Conservation (phyloP, 2,113 vertebrate species). For the Chunga burmeisteri region DNA sequence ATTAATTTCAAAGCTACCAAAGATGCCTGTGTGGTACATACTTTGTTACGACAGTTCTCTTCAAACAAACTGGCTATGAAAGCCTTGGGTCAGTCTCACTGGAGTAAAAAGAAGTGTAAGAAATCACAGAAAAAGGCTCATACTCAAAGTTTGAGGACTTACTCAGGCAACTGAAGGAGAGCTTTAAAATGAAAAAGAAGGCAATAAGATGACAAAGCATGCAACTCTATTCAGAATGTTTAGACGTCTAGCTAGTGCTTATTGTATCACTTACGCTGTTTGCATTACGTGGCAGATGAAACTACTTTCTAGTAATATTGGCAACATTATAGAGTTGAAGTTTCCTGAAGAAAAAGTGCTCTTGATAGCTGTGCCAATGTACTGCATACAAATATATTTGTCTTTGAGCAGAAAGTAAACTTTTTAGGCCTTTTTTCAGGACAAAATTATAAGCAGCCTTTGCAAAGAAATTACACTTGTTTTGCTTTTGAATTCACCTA, state of each 20-base stretch:
- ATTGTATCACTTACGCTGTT: too few species aligned
- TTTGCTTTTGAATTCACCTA: background rate
- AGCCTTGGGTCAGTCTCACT: background rate
- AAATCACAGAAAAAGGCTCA: background rate
- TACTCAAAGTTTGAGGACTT: background rate
- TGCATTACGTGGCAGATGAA: background rate
- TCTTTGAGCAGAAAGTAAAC: background rate
- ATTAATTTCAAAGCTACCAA: background rate
- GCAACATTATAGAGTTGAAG: background rate
- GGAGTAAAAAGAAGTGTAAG: background rate
- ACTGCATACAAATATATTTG: background rate
- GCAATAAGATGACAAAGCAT: background rate
- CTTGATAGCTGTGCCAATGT: background rate
- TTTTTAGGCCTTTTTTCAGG: background rate
- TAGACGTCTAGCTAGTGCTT: background rate
- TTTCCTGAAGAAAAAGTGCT: background rate
- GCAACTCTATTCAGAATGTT: background rate
- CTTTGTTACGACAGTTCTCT: background rate
- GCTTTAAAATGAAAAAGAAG: background rate
- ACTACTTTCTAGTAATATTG: background rate
- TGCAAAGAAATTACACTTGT: background rate
- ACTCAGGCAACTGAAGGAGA: background rate
- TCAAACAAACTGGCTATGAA: background rate
- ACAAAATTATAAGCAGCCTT: background rate
- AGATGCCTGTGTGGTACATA: background rate